A percentile compares a stretch with the other conserved stretches of the same genome.
These are phyloP conservation scores for Urocitellus parryii DNA, from an alignment of 2,113 vertebrate species.

Conservation along the genomic window DNA sequence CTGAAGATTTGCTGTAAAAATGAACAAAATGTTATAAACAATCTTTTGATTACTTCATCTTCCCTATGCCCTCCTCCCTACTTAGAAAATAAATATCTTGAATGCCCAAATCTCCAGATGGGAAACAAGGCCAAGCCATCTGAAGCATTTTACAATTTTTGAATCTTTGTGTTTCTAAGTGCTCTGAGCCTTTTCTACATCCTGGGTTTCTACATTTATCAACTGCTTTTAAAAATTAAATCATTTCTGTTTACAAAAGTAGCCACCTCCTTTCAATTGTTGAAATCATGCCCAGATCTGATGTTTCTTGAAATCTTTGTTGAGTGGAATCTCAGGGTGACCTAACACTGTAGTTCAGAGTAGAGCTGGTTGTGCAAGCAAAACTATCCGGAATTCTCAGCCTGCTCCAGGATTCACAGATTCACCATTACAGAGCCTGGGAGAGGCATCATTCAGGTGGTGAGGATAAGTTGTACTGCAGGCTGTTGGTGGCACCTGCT, in stretches of 20 bases:
- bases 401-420: slow-evolving; percentile 73
- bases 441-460: slow-evolving; percentile 79
- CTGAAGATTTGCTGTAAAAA: slow-evolving; percentile 69
- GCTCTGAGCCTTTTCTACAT: slow-evolving; percentile 21
- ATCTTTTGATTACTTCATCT: slow-evolving; percentile 73
- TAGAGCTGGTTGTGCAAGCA: slow-evolving; percentile 86
- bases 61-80: slow-evolving; percentile 70
- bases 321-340: slow-evolving; percentile 87
- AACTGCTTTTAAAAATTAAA: slow-evolving; percentile 74
- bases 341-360: slow-evolving; percentile 85
- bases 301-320: slow-evolving; percentile 87
- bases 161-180: slow-evolving; percentile 65
- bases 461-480: slow-evolving; percentile 80
- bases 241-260: slow-evolving; percentile 83
- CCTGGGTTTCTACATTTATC: slow-evolving; percentile 61
- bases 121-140: slow-evolving; percentile 62
- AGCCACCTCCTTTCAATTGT: slow-evolving; percentile 83
- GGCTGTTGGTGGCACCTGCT: slow-evolving; percentile 81
- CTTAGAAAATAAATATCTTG: slow-evolving; percentile 80
- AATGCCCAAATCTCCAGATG: slow-evolving; percentile 70
- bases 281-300: slow-evolving; percentile 85
- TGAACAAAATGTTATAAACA: slow-evolving; percentile 72
- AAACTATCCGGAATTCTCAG: slow-evolving; percentile 84
- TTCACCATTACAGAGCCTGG: slow-evolving; percentile 77
- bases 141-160: slow-evolving; percentile 56